Evolutionary conservation across 2,797 vertebrate species (phyloP).

Genomic region (Hippocampus kuda): DNA sequence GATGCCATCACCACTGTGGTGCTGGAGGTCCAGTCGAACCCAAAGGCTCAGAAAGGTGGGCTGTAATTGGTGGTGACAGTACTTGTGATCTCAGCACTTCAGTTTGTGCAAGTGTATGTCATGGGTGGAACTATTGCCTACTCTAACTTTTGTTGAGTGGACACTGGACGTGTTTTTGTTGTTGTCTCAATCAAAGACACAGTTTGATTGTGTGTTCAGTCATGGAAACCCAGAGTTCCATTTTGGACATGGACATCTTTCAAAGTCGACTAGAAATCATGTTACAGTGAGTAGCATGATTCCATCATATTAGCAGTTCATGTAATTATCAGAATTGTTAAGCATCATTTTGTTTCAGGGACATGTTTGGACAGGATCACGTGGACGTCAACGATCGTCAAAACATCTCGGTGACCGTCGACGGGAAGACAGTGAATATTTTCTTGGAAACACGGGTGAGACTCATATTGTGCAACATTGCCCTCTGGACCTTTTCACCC

Average conservation of each 20-base stretch:
- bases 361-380: conserved; percentile 87
- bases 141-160: too few species aligned
- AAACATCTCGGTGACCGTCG: conserved; percentile 72
- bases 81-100: neutral
- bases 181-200: neutral
- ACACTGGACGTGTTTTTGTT: too few species aligned
- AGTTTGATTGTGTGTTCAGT: conserved; percentile 20
- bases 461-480: too few species aligned
- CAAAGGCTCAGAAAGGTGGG: conserved; percentile 83
- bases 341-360: conserved; percentile 48
- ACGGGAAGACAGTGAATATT: conserved; percentile 76
- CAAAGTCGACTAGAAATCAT: conserved; percentile 79
- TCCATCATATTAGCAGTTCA: neutral
- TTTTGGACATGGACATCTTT: conserved; percentile 76
- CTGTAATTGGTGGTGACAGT: neutral
- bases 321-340: neutral
- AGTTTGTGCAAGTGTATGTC: too few species aligned
- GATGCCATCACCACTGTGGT: conserved; percentile 86
- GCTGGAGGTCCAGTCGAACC: conserved; percentile 86
- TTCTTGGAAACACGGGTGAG: conserved; percentile 62
- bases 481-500: too few species aligned
- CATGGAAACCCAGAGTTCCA: conserved; percentile 67
- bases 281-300: conserved; percentile 76
- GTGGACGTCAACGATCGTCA: conserved; percentile 73
- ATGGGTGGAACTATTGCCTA: too few species aligned